Percentiles rank a stretch among this genome's conserved stretches.
phyloP scores from a whole-genome alignment of 30 jellyfish, hydroid and myxozoan genomes.

The Turritopsis dohrnii region DNA sequence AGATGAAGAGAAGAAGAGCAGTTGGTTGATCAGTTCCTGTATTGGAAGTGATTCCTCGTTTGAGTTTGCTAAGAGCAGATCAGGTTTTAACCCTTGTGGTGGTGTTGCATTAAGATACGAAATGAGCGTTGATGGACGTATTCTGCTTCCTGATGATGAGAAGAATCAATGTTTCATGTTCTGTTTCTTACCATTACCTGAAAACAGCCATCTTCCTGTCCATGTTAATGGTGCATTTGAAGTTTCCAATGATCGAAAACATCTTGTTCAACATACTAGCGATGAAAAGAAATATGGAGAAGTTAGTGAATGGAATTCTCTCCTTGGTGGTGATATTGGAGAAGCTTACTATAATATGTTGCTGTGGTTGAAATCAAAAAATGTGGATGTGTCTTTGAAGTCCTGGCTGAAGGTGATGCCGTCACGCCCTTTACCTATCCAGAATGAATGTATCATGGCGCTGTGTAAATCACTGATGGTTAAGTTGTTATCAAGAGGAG shows the following conservation, averaged over 20 bases:
- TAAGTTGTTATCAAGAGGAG: background rate
- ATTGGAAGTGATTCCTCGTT: slow-evolving; percentile 20
- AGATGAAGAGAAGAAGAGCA: background rate
- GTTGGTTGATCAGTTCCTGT: slow-evolving; percentile 29
- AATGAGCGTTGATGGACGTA: background rate
- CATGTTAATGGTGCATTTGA: slow-evolving; percentile 72
- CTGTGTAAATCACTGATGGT: background rate
- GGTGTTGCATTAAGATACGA: slow-evolving; percentile 20
- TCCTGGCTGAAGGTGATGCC: background rate
- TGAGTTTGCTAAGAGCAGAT: slow-evolving; percentile 3
- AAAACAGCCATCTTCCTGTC: slow-evolving; percentile 40
- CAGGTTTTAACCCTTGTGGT: slow-evolving; percentile 32
- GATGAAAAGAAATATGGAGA: slow-evolving; percentile 26
- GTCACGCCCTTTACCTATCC: background rate
- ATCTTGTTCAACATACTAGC: background rate
- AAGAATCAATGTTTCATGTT: slow-evolving; percentile 16
- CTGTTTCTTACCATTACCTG: slow-evolving; percentile 71
- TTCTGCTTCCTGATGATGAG: too few relatives aligned
- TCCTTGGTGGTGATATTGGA: slow-evolving; percentile 6
- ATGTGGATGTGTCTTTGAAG: background rate
- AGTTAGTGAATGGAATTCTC: slow-evolving; percentile 16
- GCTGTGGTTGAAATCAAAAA: background rate
- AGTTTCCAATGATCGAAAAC: slow-evolving; percentile 44
- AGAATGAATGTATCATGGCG: background rate
- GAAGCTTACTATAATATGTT: background rate